Evolutionary conservation across 1,140 invertebrate genomes (phyloP), one percentile per base, ranked within the genome.

Genomic region (Trigoniulus corallinus): DNA sequence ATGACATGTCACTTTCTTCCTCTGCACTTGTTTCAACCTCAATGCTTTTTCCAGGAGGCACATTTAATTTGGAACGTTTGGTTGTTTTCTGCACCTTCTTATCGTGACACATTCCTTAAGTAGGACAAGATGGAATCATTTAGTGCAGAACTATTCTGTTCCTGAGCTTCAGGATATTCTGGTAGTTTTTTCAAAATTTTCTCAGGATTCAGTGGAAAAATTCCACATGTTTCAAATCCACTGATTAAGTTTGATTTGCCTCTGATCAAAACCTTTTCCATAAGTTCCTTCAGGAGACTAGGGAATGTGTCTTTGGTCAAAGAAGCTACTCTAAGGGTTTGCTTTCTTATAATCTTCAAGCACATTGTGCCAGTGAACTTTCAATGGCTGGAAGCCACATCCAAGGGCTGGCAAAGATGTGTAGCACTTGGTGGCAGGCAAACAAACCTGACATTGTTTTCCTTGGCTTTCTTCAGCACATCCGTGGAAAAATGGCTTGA

Each of bases 351-450:
- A 64, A 15, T 61, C 52, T 24, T 47, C 39, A 34, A 70, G 53
- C 40, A 65, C 58, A 46, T 61, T 47, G 18, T 58, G 54, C 65
- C 65, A 68, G 10, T 29, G 29, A 25, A 39, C 57, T 48, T 66
- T 66, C 41, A 68, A 20, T 45, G 63, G 62, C n/a, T 56, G 43
- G 57, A 68, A 67, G 54, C 52, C 7, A 66, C 59, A 56, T 68
- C 67, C n/a, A 71, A 53, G 3, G 68, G 65, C 51, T 71, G 67
- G 23, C 60, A 57, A 10, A 67, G 34, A 49, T 64, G 62, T 4
- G 64, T 67, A 7, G 58, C 52, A 52, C 68, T 67, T 24, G 63
- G 49, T 42, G 69, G 65, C 10, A 69, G 50, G 47, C 56, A 63
- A 21, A 67, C 51, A 47, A 67, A 66, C 24, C 50, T 48, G 21